Evolutionary conservation across 2,888 invertebrate genomes (phyloP).

Genomic region (Eupithecia tripunctaria): DNA sequence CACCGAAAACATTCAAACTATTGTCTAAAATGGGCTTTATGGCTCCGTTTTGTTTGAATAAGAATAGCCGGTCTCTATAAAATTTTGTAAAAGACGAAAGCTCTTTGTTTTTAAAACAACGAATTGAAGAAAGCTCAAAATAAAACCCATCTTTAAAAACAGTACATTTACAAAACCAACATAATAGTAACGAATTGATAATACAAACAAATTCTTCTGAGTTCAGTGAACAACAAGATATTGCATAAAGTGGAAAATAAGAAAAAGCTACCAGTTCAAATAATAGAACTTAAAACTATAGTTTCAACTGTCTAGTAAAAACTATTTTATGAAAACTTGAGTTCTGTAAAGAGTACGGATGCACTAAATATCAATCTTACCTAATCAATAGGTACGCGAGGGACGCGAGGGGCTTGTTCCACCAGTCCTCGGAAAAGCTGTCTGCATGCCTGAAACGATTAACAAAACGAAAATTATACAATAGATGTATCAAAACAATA

Average conservation of each 20-base stretch:
- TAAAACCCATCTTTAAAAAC: not conserved
- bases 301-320: not conserved
- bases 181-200: not conserved
- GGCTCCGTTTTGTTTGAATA: constrained; percentile 35
- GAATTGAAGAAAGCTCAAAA: not conserved
- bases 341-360: not conserved
- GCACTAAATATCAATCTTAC: constrained; percentile 30
- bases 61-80: constrained; percentile 26
- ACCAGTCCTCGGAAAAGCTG: constrained; percentile 14
- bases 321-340: not conserved
- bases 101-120: not conserved
- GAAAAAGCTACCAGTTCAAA: not conserved
- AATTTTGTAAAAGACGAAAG: constrained; percentile 16
- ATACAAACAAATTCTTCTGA: not conserved
- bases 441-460: constrained; percentile 58
- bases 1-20: constrained; percentile 43
- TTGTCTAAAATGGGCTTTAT: constrained; percentile 44
- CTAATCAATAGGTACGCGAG: constrained; percentile 41
- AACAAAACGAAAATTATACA: constrained; percentile 45
- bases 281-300: not conserved
- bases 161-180: not conserved
- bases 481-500: constrained; percentile 14
- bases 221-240: not conserved
- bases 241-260: not conserved
- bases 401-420: constrained; percentile 26